Base-by-base conservation (phyloP, 2,888 invertebrate species). In the Lamellibrachia satsuma region DNA sequence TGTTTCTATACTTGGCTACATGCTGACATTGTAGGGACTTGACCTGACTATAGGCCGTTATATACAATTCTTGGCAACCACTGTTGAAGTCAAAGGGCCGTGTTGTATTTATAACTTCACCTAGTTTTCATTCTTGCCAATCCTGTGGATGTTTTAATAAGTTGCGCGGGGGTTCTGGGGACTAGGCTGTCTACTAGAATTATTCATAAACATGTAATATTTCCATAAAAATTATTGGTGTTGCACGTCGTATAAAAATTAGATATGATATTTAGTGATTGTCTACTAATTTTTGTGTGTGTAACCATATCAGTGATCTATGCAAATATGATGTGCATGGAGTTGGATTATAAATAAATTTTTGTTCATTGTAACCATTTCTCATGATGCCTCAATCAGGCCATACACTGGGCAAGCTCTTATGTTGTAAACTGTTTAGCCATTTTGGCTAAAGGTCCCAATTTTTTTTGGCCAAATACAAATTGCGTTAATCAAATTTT, bases 81-180 rank as follows among this genome's bases (percentile, higher is more conserved):
- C n/a, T 2, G 22, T 6, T 22, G 15, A 75, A 75, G 75, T 75
- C 75, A 75, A 22, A 75, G 75, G n/a, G 75, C 75, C 75, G 22
- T n/a, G 22, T 75, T 75, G 39, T 39, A 75, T 75, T 15, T 75
- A 75, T 75, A 75, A 22, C 22, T 75, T 75, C 75, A 75, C 4
- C 75, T 11, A 75, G 75, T 75, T 15, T 15, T 11, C n/a, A 75
- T 3, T n/a, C 75, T 75, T 75, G 75, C 75, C 75, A 75, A 15
- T 75, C 75, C 75, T 75, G n/a, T 75, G 75, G 75, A 75, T 22
- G 75, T 75, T 75, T 22, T 75, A 75, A 75, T 75, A 75, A 75
- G 75, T 6, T 6, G 75, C n/a, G 4, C 2, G 75, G 15, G 75
- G 75, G 75, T n/a, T 1, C 22, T 39, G 39, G 39, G 75, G 75